Evolutionary conservation across 2,113 vertebrate species (phyloP).

Genomic region (Amia ocellicauda): DNA sequence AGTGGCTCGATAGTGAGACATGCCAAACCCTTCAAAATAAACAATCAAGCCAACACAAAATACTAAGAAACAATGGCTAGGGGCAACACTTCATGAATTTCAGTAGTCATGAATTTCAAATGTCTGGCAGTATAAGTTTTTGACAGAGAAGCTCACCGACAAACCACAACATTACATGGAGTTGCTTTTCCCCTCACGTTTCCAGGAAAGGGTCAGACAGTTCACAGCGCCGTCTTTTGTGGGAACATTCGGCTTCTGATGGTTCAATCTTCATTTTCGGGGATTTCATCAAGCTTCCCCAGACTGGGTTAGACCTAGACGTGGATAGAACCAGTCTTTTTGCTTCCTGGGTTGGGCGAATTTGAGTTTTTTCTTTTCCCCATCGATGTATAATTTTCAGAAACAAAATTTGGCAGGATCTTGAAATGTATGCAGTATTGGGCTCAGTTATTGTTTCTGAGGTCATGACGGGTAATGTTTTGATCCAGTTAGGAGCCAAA

Average conservation of each 20-base stretch:
- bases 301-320: constrained; percentile 28
- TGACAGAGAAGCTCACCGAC: constrained; percentile 49
- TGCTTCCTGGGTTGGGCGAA: constrained; percentile 41
- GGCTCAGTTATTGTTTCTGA: constrained; percentile 54
- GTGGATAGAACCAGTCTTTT: constrained; percentile 41
- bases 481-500: constrained; percentile 82
- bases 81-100: constrained; percentile 12
- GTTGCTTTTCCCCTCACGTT: constrained; percentile 64
- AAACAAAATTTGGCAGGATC: constrained; percentile 59
- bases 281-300: constrained; percentile 7
- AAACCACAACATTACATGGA: constrained; percentile 54
- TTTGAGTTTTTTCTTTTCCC: constrained; percentile 22
- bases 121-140: constrained; percentile 50
- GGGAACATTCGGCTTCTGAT: constrained; percentile 36
- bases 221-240: constrained; percentile 62
- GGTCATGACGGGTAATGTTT: constrained; percentile 81
- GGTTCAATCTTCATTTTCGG: constrained; percentile 9
- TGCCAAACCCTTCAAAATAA: background rate
- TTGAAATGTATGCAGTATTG: constrained; percentile 46
- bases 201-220: constrained; percentile 57
- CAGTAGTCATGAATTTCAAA: constrained; percentile 1
- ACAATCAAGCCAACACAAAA: constrained; percentile 3
- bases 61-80: background rate
- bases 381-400: constrained; percentile 16
- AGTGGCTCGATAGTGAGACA: background rate